Base-by-base conservation (phyloP, 2,888 invertebrate genomes). In the Athalia circularis region DNA sequence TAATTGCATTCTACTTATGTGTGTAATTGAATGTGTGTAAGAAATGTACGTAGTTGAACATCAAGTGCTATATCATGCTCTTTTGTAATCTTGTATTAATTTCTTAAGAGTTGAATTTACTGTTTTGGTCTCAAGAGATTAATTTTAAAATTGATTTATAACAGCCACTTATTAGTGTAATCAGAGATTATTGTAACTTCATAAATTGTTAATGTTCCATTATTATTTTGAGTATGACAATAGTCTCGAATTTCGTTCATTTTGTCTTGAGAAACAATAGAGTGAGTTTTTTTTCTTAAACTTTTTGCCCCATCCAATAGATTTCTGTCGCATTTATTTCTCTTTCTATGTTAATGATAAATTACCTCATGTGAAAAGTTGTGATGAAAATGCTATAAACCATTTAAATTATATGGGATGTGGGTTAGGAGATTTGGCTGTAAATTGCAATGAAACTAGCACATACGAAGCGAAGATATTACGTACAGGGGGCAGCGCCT, bases 401-500 rank as follows among this genome's bases (percentile, higher is more conserved):
- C n/a, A 13, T 67, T 11, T n/a, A 57, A 48, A 45, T 54, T 0
- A 13, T 75, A 50, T 75, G 75, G 75, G 75, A 50, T 62, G 62
- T 70, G 59, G 72, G 72, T 64, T 75, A 48, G 15, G 77, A 74
- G 70, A 75, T 79, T 29, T 29, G 79, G 79, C 79, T 79, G 75
- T 72, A 57, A 74, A 75, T 74, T 78, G 72, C 67, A 80, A 76
- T 57, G 29, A 72, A 75, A 75, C 50, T 75, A 75, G 61, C 81
- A 79, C 81, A 78, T 80, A 77, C 76, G 80, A 77, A 13, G 79
- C 77, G 80, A 72, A 79, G 67, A 83, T 72, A 79, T 80, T 81
- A 70, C 78, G 77, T 82, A 79, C 62, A 78, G 82, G 82, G 83
- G 81, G 82, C 82, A 84, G 82, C 80, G 84, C 81, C 83, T 81